Evolutionary conservation across 1,140 invertebrate genomes (phyloP).

Genomic region (Dryas iulia): DNA sequence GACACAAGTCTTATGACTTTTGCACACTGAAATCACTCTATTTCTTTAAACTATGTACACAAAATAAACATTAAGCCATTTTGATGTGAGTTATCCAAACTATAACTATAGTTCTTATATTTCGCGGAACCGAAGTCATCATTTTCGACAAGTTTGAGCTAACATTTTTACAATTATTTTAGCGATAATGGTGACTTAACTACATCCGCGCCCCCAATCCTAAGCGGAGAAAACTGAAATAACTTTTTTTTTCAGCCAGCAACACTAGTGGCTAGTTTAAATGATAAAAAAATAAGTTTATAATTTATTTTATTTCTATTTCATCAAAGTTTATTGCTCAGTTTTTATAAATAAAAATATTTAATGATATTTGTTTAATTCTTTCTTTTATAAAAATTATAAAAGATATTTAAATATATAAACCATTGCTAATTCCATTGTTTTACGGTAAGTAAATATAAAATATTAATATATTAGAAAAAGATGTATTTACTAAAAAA

Average conservation of each 20-base stretch:
- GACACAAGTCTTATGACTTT: constrained; percentile 80
- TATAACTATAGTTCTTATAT: constrained; percentile 62
- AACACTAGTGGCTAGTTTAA: constrained; percentile 22
- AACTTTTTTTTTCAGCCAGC: constrained; percentile 32
- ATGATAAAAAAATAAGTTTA: neutral
- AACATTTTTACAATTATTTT: constrained; percentile 63
- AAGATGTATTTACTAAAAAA: too few species aligned
- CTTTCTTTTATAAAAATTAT: too few species aligned
- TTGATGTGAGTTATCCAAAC: constrained; percentile 55
- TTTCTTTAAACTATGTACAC: constrained; percentile 51
- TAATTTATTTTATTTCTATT: too few species aligned
- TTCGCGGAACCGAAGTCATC: constrained; percentile 64
- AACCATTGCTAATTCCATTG: too few species aligned
- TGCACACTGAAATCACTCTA: constrained; percentile 65
- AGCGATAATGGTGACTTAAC: constrained; percentile 43
- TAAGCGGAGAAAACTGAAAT: constrained; percentile 27
- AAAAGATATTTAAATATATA: too few species aligned
- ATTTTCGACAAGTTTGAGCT: constrained; percentile 72
- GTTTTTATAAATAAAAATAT: too few species aligned
- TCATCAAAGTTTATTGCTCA: too few species aligned
- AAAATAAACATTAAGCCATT: constrained; percentile 60
- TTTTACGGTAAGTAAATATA: too few species aligned
- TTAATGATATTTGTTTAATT: too few species aligned
- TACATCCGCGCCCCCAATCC: constrained; percentile 47
- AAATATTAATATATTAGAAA: too few species aligned